A percentile compares a stretch with the other conserved stretches of the same genome.
Conservation (phyloP, 2,113 vertebrate species). For the Agapornis roseicollis region DNA sequence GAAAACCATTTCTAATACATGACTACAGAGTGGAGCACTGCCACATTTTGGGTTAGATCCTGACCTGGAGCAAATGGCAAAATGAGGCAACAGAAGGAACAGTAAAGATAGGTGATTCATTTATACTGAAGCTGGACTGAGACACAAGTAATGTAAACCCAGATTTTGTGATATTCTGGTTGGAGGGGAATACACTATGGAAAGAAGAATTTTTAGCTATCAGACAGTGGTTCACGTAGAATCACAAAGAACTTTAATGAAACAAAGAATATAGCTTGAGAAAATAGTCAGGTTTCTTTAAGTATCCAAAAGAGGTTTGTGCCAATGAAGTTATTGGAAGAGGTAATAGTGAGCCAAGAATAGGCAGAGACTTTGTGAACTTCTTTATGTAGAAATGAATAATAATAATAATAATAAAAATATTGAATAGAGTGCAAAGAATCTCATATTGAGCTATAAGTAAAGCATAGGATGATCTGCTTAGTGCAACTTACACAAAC, state of each 20-base stretch:
- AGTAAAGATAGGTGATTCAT: background rate
- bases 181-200: background rate
- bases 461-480: background rate
- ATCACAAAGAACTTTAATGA: background rate
- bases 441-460: background rate
- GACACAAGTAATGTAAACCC: background rate
- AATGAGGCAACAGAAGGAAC: background rate
- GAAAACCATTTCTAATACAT: background rate
- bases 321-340: background rate
- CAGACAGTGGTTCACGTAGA: background rate
- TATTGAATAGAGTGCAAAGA: background rate
- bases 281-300: background rate
- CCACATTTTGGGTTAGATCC: background rate
- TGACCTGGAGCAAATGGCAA: background rate
- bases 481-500: background rate
- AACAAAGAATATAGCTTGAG: background rate
- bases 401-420: background rate
- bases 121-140: background rate
- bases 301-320: background rate
- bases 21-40: background rate
- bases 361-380: background rate
- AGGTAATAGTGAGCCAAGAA: background rate
- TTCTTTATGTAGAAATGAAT: background rate
- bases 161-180: background rate
- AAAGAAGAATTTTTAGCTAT: background rate